Base-by-base conservation (phyloP, 2,797 vertebrate species). In the Nasua narica region DNA sequence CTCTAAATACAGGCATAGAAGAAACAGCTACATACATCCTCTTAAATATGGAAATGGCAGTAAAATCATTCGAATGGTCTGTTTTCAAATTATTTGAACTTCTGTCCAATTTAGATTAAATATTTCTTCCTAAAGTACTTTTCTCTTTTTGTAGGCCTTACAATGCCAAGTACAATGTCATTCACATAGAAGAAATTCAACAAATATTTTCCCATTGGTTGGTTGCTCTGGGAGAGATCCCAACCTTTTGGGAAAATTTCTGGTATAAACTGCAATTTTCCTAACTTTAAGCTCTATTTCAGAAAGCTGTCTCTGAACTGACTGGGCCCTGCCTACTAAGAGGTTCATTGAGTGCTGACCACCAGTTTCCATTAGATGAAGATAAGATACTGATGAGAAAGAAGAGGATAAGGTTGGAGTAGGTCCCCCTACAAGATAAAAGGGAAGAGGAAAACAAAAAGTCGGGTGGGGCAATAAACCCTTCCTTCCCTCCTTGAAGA, bases 1-100 rank as follows among this genome's bases (percentile, higher is more conserved):
- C 16, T 94, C 23, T 65, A 54, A 87, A 91, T 84, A 35, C 0
- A n/a, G 52, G 23, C 58, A 94, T 62, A 87, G 32, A 89, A 70
- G 35, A 12, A 21, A 86, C 70, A 77, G 54, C 21, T 86, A 11
- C 25, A 19, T 48, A 18, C 14, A 58, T 85, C 48, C 4, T 46
- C 60, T 19, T 69, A 79, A 89, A 70, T 56, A 56, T 29, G 23
- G 58, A 37, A 85, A 60, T 37, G 0, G 16, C 23, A 13, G 29
- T 82, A 23, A 97, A 96, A 74, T 90, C 3, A 43, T 88, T 74
- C 27, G 43, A 50, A 77, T 94, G 74, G 87, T 76, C 67, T 84
- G 15, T 79, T 96, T 94, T 74, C 74, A 86, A 95, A 96, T 82
- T 90, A 67, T 19, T 48, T 69, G 40, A 92, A 50, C 78, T 91